phyloP scores from a whole-genome alignment of 2,797 vertebrate species.

The Sebastes ruberrimus region DNA sequence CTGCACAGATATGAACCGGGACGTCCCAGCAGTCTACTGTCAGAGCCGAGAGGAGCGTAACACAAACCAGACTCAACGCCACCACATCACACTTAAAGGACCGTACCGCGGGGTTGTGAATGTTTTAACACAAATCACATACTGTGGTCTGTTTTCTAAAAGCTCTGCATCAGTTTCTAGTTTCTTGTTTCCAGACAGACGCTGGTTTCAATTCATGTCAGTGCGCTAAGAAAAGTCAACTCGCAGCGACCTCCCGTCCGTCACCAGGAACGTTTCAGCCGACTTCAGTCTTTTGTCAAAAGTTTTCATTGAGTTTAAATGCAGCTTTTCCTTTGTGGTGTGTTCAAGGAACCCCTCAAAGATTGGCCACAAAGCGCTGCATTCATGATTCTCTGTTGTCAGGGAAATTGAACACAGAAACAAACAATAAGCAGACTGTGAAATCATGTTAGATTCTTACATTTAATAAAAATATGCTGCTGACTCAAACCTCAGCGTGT shows the following conservation, averaged over 20 bases:
- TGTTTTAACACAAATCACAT: background rate
- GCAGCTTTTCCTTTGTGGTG: background rate
- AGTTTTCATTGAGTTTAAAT: background rate
- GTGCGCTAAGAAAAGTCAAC: background rate
- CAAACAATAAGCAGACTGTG: conserved; percentile 4
- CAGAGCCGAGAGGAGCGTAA: conserved; percentile 6
- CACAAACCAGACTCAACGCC: conserved; percentile 23
- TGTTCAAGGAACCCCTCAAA: conserved; percentile 18
- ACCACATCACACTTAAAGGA: background rate
- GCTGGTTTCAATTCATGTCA: background rate
- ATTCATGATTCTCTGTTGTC: conserved; percentile 20
- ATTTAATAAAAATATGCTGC: background rate
- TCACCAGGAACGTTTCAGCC: background rate
- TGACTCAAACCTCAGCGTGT: background rate
- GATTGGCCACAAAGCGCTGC: background rate
- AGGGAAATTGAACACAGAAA: background rate
- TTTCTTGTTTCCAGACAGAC: background rate
- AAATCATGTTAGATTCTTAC: background rate
- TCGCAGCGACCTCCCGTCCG: background rate
- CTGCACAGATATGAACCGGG: background rate
- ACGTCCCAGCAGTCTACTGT: conserved; percentile 4
- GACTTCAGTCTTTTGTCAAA: background rate
- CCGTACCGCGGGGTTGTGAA: background rate
- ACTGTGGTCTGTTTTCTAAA: background rate
- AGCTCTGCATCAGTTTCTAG: background rate